Evolutionary conservation across 1,140 invertebrate species (phyloP), one percentile per base, ranked within the genome.

Genomic region (Fopius arisanus): DNA sequence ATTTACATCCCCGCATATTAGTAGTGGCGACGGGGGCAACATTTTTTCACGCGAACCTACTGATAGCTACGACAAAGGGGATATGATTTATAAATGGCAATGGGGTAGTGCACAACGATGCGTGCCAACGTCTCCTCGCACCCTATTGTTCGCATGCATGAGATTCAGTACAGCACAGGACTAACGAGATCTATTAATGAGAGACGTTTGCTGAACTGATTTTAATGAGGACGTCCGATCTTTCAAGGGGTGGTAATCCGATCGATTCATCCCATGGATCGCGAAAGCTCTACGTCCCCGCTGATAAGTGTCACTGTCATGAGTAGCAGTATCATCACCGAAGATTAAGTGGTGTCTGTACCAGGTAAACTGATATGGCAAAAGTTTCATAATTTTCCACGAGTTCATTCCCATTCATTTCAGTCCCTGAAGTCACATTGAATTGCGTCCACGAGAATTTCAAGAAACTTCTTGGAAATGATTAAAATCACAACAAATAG

Each of bases 171-270:
- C 10, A n/a, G 7, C 65, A 75, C 72, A 33, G 65, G 74, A 75
- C 72, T 75, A 75, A 75, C 48, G 70, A 75, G 70, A 75, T 75
- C 72, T 75, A 75, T 67, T 51, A 67, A 12, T 51, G 31, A 51
- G 62, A 21, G 54, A 65, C 23, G 37, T 23, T 28, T 26, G 43
- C 65, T 62, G 66, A 63, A 63, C 40, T 63, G 66, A 69, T 75
- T 67, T 69, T 75, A 75, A 75, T 70, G 66, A 75, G 74, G 66
- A 75, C 48, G 65, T 72, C 72, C 68, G 51, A 66, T 75, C 70
- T 26, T 65, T 41, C 41, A 59, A 28, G 26, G 28, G 43, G 68
- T 41, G 7, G 16, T 23, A 21, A 26, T 67, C 28, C 43, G 7
- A 26, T 72, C 21, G 28, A 21, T 14, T 21, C 21, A 28, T 41